Percentiles rank a stretch among this genome's conserved stretches.
Evolutionary conservation across 53 echinoderm and acorn worm species (phyloP).

Genomic region (Hippasteria phrygiana): DNA sequence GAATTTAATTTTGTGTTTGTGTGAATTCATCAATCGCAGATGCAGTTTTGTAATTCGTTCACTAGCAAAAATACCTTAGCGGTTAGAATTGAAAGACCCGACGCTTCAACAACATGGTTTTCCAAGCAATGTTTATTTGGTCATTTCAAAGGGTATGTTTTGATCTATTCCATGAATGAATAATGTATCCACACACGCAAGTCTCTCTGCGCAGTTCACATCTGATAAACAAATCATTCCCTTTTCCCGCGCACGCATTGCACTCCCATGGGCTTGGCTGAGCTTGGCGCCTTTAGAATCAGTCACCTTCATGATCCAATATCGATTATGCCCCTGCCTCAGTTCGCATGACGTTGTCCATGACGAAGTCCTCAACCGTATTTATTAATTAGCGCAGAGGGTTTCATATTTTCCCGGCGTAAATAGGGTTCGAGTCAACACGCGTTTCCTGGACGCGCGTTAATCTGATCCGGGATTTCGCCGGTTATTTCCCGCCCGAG

Average conservation of each 20-base stretch:
- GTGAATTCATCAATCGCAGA: too few relatives aligned
- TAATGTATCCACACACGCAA: too few relatives aligned
- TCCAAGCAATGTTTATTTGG: too few relatives aligned
- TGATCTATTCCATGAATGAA: too few relatives aligned
- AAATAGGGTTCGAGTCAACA: neutral
- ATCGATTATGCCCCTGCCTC: neutral
- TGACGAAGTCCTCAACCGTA: neutral
- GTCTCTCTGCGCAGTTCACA: neutral
- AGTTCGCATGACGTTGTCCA: neutral
- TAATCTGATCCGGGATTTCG: neutral
- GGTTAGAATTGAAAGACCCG: too few relatives aligned
- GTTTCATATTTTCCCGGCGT: neutral
- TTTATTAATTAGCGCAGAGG: neutral
- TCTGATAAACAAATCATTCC: neutral
- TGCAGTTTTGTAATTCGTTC: too few relatives aligned
- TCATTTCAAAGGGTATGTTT: too few relatives aligned
- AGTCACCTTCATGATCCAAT: neutral
- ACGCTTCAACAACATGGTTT: too few relatives aligned
- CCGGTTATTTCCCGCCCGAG: neutral
- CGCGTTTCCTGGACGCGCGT: neutral
- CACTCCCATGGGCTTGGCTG: too few relatives aligned
- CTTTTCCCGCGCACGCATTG: neutral
- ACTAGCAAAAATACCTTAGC: too few relatives aligned
- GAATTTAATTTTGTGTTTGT: too few relatives aligned
- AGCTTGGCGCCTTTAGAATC: neutral